These are phyloP conservation scores for Chouioia cunea DNA, from an alignment of 2,888 invertebrate genomes.

Conservation along the genomic window DNA sequence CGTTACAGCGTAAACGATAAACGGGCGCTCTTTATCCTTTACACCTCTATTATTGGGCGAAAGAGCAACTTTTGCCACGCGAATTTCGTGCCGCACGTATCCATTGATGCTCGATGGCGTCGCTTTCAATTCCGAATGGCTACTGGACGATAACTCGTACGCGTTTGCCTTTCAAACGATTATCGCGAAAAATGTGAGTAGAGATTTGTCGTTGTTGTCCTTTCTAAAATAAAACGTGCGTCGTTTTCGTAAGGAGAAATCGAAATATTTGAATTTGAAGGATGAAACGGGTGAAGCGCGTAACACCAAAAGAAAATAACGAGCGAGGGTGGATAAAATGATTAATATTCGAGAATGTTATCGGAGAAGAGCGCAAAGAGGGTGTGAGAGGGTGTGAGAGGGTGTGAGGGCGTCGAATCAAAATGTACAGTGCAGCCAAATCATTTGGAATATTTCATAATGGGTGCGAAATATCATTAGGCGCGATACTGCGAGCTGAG, in stretches of 20 bases:
- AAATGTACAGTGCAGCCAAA: conserved; percentile 65
- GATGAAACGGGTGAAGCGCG: too few species aligned
- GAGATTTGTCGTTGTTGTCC: too few species aligned
- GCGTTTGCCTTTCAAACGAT: too few species aligned
- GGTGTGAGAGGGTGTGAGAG: conserved; percentile 24
- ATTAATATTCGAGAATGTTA: conserved; percentile 39
- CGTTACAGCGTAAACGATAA: conserved; percentile 29
- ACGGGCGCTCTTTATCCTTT: conserved; percentile 43
- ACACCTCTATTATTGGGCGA: conserved; percentile 40
- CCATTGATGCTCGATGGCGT: too few species aligned
- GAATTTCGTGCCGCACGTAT: too few species aligned
- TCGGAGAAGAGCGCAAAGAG: conserved; percentile 4
- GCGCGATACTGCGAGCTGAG: conserved; percentile 45
- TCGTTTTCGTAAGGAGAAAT: too few species aligned
- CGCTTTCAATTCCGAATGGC: too few species aligned
- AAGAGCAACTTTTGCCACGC: conserved; percentile 4
- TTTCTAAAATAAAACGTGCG: too few species aligned
- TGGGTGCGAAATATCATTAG: conserved; percentile 66
- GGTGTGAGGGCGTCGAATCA: conserved; percentile 62
- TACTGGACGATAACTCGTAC: too few species aligned
- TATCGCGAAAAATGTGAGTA: too few species aligned
- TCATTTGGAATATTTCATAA: conserved; percentile 68
- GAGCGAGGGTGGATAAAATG: conserved; percentile 23
- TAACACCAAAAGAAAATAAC: too few species aligned
- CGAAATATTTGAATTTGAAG: too few species aligned